These are phyloP conservation scores for Augochlorella aurata DNA, from an alignment of 2,888 invertebrate species.

Conservation along the genomic window DNA sequence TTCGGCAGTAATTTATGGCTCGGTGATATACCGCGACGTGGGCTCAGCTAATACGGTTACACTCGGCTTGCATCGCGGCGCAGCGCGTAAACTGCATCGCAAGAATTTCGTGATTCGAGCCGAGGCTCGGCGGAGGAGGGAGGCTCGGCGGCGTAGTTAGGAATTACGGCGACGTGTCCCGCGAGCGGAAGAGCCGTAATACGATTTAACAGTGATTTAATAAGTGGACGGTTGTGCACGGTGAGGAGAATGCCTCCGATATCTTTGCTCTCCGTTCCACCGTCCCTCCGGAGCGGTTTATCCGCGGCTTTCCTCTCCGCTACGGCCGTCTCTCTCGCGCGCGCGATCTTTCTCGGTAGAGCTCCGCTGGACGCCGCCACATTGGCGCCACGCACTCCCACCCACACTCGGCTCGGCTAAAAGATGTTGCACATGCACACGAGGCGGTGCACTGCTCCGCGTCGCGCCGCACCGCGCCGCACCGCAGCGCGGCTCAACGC, in stretches of 20 bases:
- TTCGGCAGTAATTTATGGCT: slow-evolving; percentile 58
- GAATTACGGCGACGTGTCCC: slow-evolving; percentile 52
- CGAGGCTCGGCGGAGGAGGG: background rate
- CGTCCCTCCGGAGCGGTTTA: slow-evolving; percentile 44
- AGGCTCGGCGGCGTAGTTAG: slow-evolving; percentile 27
- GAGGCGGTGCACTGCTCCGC: background rate
- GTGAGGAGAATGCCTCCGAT: slow-evolving; percentile 52
- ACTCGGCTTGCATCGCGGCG: slow-evolving; percentile 4
- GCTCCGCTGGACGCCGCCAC: slow-evolving; percentile 77
- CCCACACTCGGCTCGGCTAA: slow-evolving; percentile 64
- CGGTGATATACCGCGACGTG: slow-evolving; percentile 51
- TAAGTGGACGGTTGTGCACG: slow-evolving; percentile 58
- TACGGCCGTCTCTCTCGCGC: slow-evolving; percentile 44
- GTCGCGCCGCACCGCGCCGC: background rate
- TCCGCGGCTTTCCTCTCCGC: slow-evolving; percentile 56
- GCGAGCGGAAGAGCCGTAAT: slow-evolving; percentile 55
- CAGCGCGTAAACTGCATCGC: slow-evolving; percentile 27
- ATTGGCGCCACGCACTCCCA: slow-evolving; percentile 77
- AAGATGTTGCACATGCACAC: slow-evolving; percentile 46
- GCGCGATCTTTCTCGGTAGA: slow-evolving; percentile 59
- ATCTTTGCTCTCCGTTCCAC: slow-evolving; percentile 44
- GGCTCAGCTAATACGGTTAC: slow-evolving; percentile 47
- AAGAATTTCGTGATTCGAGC: slow-evolving; percentile 42
- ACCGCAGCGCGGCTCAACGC: background rate
- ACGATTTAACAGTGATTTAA: slow-evolving; percentile 71